Percentiles rank a stretch among this genome's conserved stretches.
These are phyloP conservation scores for Cercocebus atys DNA, from an alignment of 2,113 vertebrate genomes.

Conservation along the genomic window DNA sequence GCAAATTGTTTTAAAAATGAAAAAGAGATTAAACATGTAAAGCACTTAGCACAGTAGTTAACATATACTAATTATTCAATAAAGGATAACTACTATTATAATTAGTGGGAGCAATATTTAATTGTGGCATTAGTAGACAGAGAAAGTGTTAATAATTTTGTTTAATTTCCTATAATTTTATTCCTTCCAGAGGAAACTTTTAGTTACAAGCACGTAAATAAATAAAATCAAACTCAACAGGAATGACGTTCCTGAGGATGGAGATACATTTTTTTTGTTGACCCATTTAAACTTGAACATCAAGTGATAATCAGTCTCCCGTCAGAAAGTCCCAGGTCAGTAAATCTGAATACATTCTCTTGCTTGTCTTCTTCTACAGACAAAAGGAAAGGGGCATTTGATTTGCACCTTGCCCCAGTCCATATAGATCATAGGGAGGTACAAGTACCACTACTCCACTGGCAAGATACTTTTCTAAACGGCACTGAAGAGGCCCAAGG, in stretches of 20 bases:
- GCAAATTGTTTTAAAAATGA: background rate
- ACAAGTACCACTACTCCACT: background rate
- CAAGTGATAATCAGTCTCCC: background rate
- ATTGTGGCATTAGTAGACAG: background rate
- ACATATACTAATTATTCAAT: background rate
- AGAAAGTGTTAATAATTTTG: background rate
- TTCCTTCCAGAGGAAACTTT: conserved; percentile 10
- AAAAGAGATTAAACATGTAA: background rate
- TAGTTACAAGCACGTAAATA: background rate
- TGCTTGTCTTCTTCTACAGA: background rate
- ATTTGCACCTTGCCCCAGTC: background rate
- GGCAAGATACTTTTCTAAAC: background rate
- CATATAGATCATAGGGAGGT: background rate
- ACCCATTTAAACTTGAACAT: background rate
- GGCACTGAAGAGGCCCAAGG: background rate
- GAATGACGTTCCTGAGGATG: background rate
- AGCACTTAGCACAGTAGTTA: background rate
- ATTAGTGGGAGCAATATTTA: background rate
- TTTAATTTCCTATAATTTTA: background rate
- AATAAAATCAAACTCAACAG: background rate
- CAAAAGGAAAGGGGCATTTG: background rate
- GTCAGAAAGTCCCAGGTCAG: background rate
- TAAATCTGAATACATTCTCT: background rate
- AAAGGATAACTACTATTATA: background rate
- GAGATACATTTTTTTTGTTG: background rate